These are phyloP conservation scores for Syngnathus acus DNA, from an alignment of 2,797 vertebrate species.

Conservation along the genomic window DNA sequence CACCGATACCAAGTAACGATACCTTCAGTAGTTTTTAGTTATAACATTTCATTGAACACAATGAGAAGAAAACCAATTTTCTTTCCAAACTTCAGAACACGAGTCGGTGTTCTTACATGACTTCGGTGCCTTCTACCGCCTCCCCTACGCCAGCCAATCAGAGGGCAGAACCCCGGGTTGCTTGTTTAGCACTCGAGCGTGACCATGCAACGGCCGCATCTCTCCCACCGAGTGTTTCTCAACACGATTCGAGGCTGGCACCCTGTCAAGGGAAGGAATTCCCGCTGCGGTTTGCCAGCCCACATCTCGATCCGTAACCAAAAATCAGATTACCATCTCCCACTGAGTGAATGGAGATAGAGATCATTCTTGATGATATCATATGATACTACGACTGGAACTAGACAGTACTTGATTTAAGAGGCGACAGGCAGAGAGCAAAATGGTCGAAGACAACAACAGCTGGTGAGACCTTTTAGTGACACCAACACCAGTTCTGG, in stretches of 20 bases:
- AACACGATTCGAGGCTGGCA: slow-evolving; percentile 15
- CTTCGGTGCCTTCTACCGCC: slow-evolving; percentile 35
- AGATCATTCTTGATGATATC: not conserved
- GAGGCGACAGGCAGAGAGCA: not conserved
- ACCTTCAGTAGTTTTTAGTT: too few relatives aligned
- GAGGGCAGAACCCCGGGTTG: slow-evolving; percentile 3
- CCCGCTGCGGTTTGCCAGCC: slow-evolving; percentile 15
- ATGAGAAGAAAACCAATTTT: too few relatives aligned
- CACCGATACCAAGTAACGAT: too few relatives aligned
- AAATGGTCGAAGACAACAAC: not conserved
- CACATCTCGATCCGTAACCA: slow-evolving; percentile 19
- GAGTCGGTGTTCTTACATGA: slow-evolving; percentile 32
- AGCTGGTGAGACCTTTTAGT: not conserved
- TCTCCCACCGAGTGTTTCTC: slow-evolving; percentile 40
- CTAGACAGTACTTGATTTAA: not conserved
- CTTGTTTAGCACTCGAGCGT: slow-evolving; percentile 43
- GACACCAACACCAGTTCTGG: not conserved
- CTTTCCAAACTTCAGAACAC: slow-evolving; percentile 33
- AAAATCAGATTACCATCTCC: slow-evolving; percentile 49
- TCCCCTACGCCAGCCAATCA: slow-evolving; percentile 50
- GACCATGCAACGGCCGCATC: slow-evolving; percentile 22
- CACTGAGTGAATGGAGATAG: not conserved
- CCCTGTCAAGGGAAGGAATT: slow-evolving; percentile 26
- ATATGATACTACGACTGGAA: too few relatives aligned
- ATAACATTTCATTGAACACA: too few relatives aligned